Conservation (phyloP, 2,888 invertebrate genomes). For the Chrysodeixis includens region DNA sequence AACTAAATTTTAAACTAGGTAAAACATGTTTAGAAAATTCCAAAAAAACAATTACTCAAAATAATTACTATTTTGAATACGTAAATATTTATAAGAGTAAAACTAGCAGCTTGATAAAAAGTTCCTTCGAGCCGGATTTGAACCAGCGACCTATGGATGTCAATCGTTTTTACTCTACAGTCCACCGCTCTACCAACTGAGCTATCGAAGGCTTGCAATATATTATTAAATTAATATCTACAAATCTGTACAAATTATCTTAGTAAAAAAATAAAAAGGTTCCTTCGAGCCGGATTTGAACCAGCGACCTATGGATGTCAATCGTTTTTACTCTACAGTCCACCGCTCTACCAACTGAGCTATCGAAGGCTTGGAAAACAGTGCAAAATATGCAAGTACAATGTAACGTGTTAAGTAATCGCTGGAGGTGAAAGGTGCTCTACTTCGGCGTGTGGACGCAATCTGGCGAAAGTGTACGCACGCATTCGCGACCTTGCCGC, state of each 20-base stretch:
- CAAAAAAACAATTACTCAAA: too few relatives aligned
- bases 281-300: conserved; percentile 90
- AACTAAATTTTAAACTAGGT: too few relatives aligned
- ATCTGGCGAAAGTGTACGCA: conserved; percentile 30
- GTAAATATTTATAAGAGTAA: too few relatives aligned
- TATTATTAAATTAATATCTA: neutral
- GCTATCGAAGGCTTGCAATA: conserved; percentile 80
- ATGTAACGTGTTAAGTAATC: conserved; percentile 44
- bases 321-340: conserved; percentile 74
- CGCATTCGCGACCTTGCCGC: conserved; percentile 14
- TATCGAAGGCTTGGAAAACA: conserved; percentile 77
- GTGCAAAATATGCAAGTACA: conserved; percentile 33
- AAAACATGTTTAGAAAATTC: too few relatives aligned
- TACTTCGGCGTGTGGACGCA: conserved; percentile 41
- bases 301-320: conserved; percentile 90
- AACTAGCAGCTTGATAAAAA: conserved; percentile 38
- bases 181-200: conserved; percentile 88
- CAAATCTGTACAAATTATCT: neutral
- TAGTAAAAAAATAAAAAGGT: conserved; percentile 45
- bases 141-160: conserved; percentile 87
- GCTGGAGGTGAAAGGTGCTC: conserved; percentile 61
- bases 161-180: conserved; percentile 69
- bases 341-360: conserved; percentile 89
- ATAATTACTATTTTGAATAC: too few relatives aligned
- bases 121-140: conserved; percentile 90